A percentile compares a stretch with the other conserved stretches of the same genome.
Evolutionary conservation across 2,797 vertebrate species (phyloP).

Genomic region (Nothura maculosa): DNA sequence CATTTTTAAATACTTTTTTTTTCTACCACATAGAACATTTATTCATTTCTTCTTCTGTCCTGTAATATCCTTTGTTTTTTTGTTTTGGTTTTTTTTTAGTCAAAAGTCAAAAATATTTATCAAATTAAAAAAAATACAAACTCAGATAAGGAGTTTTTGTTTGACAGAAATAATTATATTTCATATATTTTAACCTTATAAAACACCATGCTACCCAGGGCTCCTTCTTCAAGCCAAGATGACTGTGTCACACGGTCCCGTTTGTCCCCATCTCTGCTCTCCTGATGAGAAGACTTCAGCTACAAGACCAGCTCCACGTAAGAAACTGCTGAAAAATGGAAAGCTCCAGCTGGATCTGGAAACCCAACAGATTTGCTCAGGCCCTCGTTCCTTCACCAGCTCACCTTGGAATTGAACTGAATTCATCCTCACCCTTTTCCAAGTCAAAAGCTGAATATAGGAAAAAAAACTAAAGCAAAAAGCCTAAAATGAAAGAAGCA

Average conservation of each 20-base stretch:
- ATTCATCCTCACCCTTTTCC: background rate
- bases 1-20: background rate
- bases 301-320: background rate
- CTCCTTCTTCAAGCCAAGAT: background rate
- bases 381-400: background rate
- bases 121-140: background rate
- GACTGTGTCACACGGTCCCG: background rate
- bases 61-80: background rate
- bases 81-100: background rate
- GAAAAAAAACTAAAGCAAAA: background rate
- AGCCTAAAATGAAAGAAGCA: background rate
- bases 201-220: background rate
- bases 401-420: background rate
- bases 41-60: background rate
- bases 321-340: background rate
- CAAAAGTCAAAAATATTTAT: background rate
- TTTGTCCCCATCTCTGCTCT: background rate
- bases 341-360: background rate
- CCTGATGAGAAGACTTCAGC: background rate
- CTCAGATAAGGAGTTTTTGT: background rate
- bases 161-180: background rate
- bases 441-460: background rate
- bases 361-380: background rate
- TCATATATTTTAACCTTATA: background rate
- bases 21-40: background rate